Evolutionary conservation across 2,797 vertebrate species (phyloP).

Genomic region (Chromobotia macracanthus): DNA sequence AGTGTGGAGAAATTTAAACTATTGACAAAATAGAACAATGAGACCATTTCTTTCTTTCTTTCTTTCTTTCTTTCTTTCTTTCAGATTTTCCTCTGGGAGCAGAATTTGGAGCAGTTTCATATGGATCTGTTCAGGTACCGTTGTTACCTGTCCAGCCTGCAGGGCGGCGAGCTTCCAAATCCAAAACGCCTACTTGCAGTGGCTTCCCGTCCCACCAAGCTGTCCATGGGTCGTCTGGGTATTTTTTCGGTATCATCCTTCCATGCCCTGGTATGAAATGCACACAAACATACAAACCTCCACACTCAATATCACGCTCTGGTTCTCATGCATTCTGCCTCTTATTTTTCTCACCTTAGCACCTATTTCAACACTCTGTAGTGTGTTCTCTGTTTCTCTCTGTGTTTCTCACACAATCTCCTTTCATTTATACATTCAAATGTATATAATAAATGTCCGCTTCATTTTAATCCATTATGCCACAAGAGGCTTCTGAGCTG

Average conservation of each 20-base stretch:
- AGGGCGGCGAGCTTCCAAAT: constrained; percentile 94
- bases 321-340: background rate
- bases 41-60: background rate
- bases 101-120: constrained; percentile 96
- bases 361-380: background rate
- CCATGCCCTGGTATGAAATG: constrained; percentile 88
- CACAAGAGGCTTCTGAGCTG: constrained; percentile 9
- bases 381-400: background rate
- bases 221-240: constrained; percentile 94
- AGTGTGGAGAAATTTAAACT: background rate
- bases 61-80: constrained; percentile 7
- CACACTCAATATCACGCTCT: background rate
- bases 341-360: background rate
- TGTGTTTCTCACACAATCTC: background rate
- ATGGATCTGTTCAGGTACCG: constrained; percentile 95
- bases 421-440: constrained; percentile 11
- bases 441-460: background rate
- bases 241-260: constrained; percentile 98
- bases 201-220: constrained; percentile 92
- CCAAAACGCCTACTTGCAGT: constrained; percentile 94
- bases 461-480: constrained; percentile 3
- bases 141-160: constrained; percentile 95
- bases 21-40: background rate
- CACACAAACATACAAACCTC: constrained; percentile 4
- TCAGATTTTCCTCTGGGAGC: constrained; percentile 92